Conservation (phyloP, 2,888 invertebrate genomes). For the Sinohyriopsis cumingii region DNA sequence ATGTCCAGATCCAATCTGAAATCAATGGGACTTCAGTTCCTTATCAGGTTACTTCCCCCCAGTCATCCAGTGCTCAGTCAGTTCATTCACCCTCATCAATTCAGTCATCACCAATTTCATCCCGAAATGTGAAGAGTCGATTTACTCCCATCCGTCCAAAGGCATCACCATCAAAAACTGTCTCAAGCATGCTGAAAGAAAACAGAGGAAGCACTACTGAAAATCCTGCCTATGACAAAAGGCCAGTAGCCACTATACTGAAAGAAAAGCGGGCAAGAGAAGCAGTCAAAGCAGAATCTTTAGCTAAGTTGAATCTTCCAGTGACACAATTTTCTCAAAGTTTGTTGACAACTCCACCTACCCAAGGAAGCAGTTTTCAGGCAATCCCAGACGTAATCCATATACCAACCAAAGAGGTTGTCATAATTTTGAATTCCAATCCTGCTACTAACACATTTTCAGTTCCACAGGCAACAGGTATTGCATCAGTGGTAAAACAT, state of each 20-base stretch:
- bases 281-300: conserved; percentile 41
- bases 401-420: conserved; percentile 32
- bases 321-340: conserved; percentile 16
- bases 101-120: conserved; percentile 34
- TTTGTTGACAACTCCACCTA: not conserved
- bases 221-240: conserved; percentile 43
- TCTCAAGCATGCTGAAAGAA: conserved; percentile 75
- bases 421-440: conserved; percentile 30
- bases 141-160: conserved; percentile 64
- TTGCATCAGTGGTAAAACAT: not conserved
- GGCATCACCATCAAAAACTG: conserved; percentile 48
- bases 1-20: too few species aligned
- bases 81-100: conserved; percentile 12
- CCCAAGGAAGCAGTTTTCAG: not conserved
- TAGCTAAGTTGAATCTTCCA: conserved; percentile 37
- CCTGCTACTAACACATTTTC: not conserved
- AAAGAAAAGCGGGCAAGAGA: conserved; percentile 64
- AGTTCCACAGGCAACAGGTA: not conserved
- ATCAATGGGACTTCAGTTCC: too few species aligned
- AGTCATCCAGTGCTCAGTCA: conserved; percentile 1
- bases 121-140: conserved; percentile 46
- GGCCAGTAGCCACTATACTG: conserved; percentile 58
- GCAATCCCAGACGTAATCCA: too few species aligned
- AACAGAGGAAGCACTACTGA: conserved; percentile 38
- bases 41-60: too few species aligned